Evolutionary conservation across 2,888 invertebrate species (phyloP).

Genomic region (Darwinula stevensoni): DNA sequence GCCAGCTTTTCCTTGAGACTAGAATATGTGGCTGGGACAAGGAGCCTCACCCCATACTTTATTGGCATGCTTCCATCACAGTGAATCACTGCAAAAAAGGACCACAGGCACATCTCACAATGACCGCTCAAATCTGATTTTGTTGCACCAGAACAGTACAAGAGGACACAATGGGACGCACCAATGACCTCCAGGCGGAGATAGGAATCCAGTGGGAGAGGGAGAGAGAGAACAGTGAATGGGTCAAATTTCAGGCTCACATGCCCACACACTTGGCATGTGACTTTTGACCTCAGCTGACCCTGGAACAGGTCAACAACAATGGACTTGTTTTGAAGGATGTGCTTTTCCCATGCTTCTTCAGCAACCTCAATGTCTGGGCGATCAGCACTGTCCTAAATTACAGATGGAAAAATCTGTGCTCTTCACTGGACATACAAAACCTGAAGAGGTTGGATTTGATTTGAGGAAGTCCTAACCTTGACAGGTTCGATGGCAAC

Average conservation of each 20-base stretch:
- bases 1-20: constrained; percentile 37
- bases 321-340: constrained; percentile 50
- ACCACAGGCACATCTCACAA: no score
- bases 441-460: no score
- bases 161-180: constrained; percentile 14
- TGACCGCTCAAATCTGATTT: not conserved
- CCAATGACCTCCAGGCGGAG: constrained; percentile 43
- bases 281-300: constrained; percentile 58
- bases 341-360: constrained; percentile 45
- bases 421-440: no score
- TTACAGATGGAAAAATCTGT: no score
- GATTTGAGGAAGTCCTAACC: no score
- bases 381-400: constrained; percentile 40
- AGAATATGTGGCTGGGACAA: constrained; percentile 48
- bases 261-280: constrained; percentile 48
- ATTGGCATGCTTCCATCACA: constrained; percentile 51
- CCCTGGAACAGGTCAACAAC: constrained; percentile 75
- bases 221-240: constrained; percentile 62
- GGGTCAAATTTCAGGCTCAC: constrained; percentile 71
- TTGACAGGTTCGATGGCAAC: no score
- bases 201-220: constrained; percentile 64
- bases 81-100: constrained; percentile 30
- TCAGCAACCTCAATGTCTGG: constrained; percentile 32
- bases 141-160: not conserved
- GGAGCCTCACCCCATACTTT: constrained; percentile 52